A percentile compares a stretch with the other conserved stretches of the same genome.
Evolutionary conservation across 2,113 vertebrate genomes (phyloP).

Genomic region (Amphilophus citrinellus): DNA sequence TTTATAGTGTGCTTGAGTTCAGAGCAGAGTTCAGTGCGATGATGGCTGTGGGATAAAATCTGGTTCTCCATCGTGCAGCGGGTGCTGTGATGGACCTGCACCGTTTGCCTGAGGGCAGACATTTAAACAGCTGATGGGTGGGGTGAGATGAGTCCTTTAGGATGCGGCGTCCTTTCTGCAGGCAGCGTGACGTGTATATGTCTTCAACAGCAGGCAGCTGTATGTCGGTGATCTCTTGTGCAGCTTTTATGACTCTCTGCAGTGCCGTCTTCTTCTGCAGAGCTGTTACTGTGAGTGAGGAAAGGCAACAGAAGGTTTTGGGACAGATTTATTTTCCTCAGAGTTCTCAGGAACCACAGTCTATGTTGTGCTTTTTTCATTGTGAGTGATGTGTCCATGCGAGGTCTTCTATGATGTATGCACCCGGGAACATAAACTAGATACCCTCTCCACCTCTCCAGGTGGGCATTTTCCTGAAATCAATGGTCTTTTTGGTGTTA

Average conservation of each 20-base stretch:
- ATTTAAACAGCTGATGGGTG: neutral
- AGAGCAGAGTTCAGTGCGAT: neutral
- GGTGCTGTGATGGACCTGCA: neutral
- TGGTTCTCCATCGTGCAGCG: neutral
- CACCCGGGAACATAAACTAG: neutral
- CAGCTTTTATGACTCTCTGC: neutral
- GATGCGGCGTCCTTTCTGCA: neutral
- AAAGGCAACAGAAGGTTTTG: neutral
- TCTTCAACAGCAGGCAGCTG: neutral
- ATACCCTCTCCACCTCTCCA: neutral
- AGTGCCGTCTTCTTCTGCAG: too few species aligned
- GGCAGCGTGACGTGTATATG: neutral
- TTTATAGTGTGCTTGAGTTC: neutral
- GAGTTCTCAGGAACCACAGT: neutral
- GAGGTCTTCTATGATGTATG: neutral
- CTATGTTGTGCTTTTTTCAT: neutral
- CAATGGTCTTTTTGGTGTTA: neutral
- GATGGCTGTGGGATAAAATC: neutral
- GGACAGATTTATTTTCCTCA: too few species aligned
- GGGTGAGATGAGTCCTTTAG: neutral
- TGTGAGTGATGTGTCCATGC: neutral
- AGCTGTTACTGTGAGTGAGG: neutral
- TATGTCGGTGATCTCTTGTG: neutral
- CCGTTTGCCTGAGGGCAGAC: neutral
- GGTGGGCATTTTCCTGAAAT: neutral